Percentiles rank a stretch among this genome's conserved stretches.
Conservation (phyloP, 2,888 invertebrate species). For the Iphiclides podalirius region DNA sequence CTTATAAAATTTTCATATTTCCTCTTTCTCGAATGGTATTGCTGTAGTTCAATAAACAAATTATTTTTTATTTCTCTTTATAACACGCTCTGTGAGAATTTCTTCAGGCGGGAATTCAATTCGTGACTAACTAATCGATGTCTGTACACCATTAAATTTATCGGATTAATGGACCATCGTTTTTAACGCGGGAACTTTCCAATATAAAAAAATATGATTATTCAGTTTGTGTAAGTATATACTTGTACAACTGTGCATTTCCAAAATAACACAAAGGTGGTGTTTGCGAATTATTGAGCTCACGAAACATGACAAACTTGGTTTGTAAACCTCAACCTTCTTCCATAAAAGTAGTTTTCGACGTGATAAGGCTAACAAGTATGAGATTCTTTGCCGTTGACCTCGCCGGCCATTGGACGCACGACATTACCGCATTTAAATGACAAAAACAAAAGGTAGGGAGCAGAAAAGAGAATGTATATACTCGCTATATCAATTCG, state of each 20-base stretch:
- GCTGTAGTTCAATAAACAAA: constrained; percentile 15
- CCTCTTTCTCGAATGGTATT: no score
- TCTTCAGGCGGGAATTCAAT: neutral
- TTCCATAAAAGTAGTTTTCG: constrained; percentile 21
- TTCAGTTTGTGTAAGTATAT: no score
- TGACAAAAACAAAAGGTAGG: constrained; percentile 4
- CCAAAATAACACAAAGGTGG: neutral
- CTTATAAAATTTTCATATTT: no score
- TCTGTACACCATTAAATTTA: constrained; percentile 5
- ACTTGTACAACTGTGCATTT: no score
- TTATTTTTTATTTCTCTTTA: constrained; percentile 4
- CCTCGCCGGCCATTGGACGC: constrained; percentile 7
- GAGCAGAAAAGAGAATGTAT: neutral
- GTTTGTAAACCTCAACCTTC: constrained; percentile 18
- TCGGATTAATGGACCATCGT: constrained; percentile 10
- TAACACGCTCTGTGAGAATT: constrained; percentile 1
- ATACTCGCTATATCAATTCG: no score
- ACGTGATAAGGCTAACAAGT: constrained; percentile 24
- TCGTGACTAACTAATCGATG: constrained; percentile 18
- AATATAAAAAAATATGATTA: constrained; percentile 4
- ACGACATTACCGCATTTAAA: constrained; percentile 6
- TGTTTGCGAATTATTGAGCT: constrained; percentile 1
- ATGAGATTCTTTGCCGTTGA: constrained; percentile 7
- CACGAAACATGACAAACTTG: constrained; percentile 7
- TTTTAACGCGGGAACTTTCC: constrained; percentile 12